Conservation (phyloP, 1,140 invertebrate genomes). For the Drosophila azteca region DNA sequence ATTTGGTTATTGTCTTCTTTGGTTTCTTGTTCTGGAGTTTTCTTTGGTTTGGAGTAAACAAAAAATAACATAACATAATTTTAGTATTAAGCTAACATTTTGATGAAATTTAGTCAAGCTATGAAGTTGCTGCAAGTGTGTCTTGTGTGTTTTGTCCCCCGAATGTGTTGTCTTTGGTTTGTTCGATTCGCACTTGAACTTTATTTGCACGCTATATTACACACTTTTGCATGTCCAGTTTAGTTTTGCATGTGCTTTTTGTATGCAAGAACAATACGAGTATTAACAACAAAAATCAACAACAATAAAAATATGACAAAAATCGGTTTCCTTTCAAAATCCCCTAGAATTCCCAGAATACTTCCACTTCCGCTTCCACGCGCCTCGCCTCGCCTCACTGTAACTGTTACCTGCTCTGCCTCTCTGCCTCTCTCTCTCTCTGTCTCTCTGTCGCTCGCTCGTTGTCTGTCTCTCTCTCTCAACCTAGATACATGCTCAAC, state of each 20-base stretch:
- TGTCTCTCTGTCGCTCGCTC: slow-evolving; percentile 27
- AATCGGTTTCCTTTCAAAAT: slow-evolving; percentile 75
- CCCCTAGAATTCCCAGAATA: slow-evolving; percentile 47
- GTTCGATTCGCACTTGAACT: slow-evolving; percentile 18
- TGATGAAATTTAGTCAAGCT: slow-evolving; percentile 81
- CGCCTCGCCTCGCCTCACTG: slow-evolving; percentile 16
- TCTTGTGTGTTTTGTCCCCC: slow-evolving; percentile 36
- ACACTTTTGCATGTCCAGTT: slow-evolving; percentile 23
- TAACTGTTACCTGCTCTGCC: slow-evolving; percentile 32
- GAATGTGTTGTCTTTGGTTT: slow-evolving; percentile 47
- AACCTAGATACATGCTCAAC: slow-evolving; percentile 19
- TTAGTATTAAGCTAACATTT: slow-evolving; percentile 76
- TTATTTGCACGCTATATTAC: slow-evolving; percentile 38
- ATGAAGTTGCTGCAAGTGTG: slow-evolving; percentile 84
- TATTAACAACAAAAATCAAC: slow-evolving; percentile 19
- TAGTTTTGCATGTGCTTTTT: slow-evolving; percentile 45
- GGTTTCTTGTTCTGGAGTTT: slow-evolving; percentile 25
- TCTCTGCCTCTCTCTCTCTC: slow-evolving; percentile 25
- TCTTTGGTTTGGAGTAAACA: slow-evolving; percentile 15
- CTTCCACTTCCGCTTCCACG: background rate
- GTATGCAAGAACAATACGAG: too few species aligned
- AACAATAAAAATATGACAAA: slow-evolving; percentile 54
- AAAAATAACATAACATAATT: slow-evolving; percentile 39
- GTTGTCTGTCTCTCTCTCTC: slow-evolving; percentile 16
- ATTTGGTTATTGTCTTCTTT: slow-evolving; percentile 26